phyloP scores from a whole-genome alignment of 2,797 vertebrate species.

The Sphenopsis melanotis region DNA sequence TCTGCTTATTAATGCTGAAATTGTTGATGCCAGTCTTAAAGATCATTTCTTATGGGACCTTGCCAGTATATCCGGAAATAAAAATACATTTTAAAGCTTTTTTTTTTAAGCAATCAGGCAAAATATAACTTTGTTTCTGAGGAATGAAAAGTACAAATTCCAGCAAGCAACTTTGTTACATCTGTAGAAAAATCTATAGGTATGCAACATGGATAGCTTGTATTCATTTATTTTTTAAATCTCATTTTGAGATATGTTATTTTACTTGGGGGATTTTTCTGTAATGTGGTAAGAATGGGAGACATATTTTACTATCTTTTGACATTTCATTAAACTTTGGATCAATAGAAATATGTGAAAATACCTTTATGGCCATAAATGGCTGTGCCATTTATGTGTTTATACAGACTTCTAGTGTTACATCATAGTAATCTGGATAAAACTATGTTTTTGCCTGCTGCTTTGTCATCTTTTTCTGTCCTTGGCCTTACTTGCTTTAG shows the following conservation, averaged over 20 bases:
- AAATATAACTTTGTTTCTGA: neutral
- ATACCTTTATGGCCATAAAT: neutral
- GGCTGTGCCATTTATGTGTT: neutral
- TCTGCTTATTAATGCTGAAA: neutral
- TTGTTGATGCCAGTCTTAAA: neutral
- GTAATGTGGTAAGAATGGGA: neutral
- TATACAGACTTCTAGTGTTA: neutral
- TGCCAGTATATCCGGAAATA: neutral
- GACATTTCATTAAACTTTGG: neutral
- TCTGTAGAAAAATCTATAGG: neutral
- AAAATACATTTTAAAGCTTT: neutral
- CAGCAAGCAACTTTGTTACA: neutral
- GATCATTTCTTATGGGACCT: neutral
- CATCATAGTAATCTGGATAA: neutral
- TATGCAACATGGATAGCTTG: neutral
- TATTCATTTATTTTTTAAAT: neutral
- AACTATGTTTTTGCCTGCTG: neutral
- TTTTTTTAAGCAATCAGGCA: neutral
- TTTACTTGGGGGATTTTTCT: neutral
- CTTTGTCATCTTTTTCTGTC: neutral
- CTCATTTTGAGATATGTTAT: neutral
- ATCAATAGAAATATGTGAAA: constrained; percentile 25
- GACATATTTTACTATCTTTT: neutral
- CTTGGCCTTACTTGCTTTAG: neutral
- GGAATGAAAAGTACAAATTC: neutral